phyloP scores from a whole-genome alignment of 2,113 vertebrate genomes.

The Labeo rohita region DNA sequence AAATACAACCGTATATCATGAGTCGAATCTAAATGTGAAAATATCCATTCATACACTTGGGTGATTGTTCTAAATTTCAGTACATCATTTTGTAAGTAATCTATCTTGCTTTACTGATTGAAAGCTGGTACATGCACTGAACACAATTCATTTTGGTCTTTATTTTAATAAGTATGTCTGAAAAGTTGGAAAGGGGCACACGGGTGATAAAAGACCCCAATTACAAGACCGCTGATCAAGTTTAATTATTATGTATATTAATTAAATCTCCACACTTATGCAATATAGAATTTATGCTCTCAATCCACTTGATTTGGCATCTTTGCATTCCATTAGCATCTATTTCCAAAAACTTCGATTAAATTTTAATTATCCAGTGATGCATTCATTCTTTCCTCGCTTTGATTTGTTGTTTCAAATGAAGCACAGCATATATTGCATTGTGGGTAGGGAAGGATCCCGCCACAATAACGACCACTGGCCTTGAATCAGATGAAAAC shows the following conservation, averaged over 20 bases:
- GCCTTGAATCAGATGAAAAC: not conserved
- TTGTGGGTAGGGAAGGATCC: slow-evolving; percentile 11
- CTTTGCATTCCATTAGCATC: slow-evolving; percentile 27
- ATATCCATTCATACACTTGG: not conserved
- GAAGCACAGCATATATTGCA: slow-evolving; percentile 7
- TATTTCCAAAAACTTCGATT: slow-evolving; percentile 8
- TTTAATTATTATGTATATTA: slow-evolving; percentile 38
- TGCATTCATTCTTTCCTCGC: slow-evolving; percentile 8
- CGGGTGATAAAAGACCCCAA: not conserved
- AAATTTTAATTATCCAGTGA: not conserved
- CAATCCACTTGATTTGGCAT: slow-evolving; percentile 34
- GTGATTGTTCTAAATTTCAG: not conserved
- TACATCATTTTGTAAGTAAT: not conserved
- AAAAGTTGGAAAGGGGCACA: not conserved
- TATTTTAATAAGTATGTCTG: not conserved
- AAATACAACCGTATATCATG: not conserved
- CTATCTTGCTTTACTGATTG: not conserved
- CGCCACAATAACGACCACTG: not conserved
- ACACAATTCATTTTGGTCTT: not conserved
- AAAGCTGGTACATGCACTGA: not conserved
- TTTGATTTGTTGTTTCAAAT: not conserved
- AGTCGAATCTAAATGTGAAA: not conserved
- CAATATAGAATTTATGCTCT: slow-evolving; percentile 13
- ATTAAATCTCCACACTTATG: slow-evolving; percentile 22
- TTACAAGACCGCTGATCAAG: slow-evolving; percentile 26